These are phyloP conservation scores for Harpalus rubripes DNA, from an alignment of 2,888 invertebrate species.

Conservation along the genomic window DNA sequence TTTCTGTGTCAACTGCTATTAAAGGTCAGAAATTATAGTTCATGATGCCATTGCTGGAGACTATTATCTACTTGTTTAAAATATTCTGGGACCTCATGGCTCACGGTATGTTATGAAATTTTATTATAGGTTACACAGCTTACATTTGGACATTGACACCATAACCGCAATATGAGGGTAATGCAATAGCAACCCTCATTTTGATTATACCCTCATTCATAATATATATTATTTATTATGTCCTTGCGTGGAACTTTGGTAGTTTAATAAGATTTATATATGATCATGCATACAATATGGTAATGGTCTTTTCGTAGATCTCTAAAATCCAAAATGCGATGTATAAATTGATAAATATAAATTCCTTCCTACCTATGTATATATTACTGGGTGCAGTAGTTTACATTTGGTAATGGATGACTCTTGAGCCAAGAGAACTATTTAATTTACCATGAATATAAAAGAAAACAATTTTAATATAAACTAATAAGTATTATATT, in stretches of 20 bases:
- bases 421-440: no score
- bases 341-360: no score
- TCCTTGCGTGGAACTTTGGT: background rate
- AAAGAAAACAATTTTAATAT: no score
- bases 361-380: no score
- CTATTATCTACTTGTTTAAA: slow-evolving; percentile 23
- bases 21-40: slow-evolving; percentile 36
- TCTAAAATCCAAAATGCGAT: no score
- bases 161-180: background rate
- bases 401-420: no score
- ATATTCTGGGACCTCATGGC: background rate
- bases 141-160: slow-evolving; percentile 26
- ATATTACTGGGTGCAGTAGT: no score
- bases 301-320: no score
- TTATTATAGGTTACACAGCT: background rate
- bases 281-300: background rate
- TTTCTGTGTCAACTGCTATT: slow-evolving; percentile 36
- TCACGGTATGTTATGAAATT: slow-evolving; percentile 27
- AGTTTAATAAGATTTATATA: background rate
- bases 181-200: background rate
- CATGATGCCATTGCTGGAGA: slow-evolving; percentile 7
- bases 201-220: slow-evolving; percentile 2
- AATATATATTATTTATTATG: background rate
- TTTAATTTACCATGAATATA: no score
- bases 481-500: no score